phyloP scores from a whole-genome alignment of 2,888 invertebrate species.

The Heliconius ismenius region DNA sequence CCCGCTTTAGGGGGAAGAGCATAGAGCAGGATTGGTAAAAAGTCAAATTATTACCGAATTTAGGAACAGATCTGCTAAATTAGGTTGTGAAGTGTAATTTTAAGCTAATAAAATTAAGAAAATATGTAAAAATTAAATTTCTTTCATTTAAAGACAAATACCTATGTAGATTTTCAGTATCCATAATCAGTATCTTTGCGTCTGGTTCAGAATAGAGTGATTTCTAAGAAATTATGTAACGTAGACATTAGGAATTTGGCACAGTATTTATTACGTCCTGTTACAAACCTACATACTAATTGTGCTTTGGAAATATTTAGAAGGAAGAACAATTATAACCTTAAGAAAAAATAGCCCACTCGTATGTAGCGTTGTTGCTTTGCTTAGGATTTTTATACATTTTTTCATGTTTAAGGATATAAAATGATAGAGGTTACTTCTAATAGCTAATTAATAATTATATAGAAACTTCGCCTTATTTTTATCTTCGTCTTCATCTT shows the following conservation, averaged over 20 bases:
- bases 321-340: background rate
- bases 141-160: background rate
- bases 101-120: no score
- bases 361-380: background rate
- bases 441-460: no score
- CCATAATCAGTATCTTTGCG: background rate
- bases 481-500: no score
- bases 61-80: background rate
- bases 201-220: background rate
- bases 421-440: no score
- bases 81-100: background rate
- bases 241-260: background rate
- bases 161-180: background rate
- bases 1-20: no score
- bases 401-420: no score
- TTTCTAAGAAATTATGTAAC: constrained; percentile 8
- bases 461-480: no score
- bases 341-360: no score
- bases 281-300: background rate
- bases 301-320: background rate
- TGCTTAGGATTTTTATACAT: no score
- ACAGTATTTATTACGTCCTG: background rate
- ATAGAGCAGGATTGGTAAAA: no score
- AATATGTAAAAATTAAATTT: no score
- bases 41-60: no score